Conservation (phyloP, 2,797 vertebrate species). For the Neosalanx taihuensis region DNA sequence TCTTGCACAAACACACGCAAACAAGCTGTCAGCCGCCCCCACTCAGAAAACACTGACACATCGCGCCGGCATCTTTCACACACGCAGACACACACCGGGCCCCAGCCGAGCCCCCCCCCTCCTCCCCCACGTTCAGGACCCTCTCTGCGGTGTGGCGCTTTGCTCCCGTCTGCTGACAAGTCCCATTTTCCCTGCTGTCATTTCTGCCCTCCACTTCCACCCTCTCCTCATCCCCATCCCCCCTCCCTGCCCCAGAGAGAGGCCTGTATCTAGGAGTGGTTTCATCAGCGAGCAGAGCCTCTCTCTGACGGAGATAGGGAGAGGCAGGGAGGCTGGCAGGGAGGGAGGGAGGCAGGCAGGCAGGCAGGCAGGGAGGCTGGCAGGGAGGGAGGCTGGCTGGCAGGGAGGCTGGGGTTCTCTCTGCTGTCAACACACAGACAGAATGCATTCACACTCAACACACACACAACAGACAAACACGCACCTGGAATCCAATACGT, state of each 20-base stretch:
- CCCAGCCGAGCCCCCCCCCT: neutral
- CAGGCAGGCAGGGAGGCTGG: neutral
- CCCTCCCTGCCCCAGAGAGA: neutral
- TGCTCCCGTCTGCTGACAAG: conserved; percentile 14
- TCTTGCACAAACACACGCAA: too few relatives aligned
- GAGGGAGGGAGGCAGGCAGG: neutral
- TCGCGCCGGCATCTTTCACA: neutral
- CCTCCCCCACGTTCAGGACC: neutral
- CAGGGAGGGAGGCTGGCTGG: conserved; percentile 16
- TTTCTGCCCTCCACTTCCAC: conserved; percentile 17
- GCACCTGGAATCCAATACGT: neutral
- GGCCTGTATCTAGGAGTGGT: neutral
- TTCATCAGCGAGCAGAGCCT: conserved; percentile 2
- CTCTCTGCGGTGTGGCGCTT: neutral
- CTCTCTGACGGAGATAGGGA: conserved; percentile 8
- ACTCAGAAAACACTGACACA: too few relatives aligned
- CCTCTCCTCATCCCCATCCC: neutral
- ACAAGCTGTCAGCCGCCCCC: too few relatives aligned
- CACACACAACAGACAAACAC: too few relatives aligned
- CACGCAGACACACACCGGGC: neutral
- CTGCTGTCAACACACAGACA: neutral
- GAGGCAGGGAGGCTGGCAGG: neutral
- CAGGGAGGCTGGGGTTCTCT: neutral
- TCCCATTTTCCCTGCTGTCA: conserved; percentile 29
- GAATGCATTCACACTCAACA: neutral